phyloP scores from a whole-genome alignment of 2,797 vertebrate species.

The Tiaroga cobitis region DNA sequence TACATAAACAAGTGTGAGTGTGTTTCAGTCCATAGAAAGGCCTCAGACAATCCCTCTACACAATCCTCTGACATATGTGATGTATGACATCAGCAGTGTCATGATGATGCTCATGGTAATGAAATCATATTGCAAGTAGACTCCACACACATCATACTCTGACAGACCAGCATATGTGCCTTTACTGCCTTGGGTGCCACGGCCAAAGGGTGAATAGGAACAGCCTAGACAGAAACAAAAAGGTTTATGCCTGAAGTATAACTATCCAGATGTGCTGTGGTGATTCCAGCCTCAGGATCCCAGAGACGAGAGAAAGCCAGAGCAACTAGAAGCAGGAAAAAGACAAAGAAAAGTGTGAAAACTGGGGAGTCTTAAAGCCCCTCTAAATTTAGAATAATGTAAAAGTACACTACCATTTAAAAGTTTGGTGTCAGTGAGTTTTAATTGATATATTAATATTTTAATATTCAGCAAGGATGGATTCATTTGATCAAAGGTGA shows the following conservation, averaged over 20 bases:
- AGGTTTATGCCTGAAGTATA: not conserved
- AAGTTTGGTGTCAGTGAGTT: not conserved
- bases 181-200: not conserved
- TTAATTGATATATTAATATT: no score
- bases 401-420: not conserved
- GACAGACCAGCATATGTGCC: slow-evolving; percentile 6
- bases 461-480: not conserved
- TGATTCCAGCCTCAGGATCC: not conserved
- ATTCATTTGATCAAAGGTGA: not conserved
- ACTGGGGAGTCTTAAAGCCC: not conserved
- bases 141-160: slow-evolving; percentile 1
- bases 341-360: not conserved
- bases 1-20: slow-evolving; percentile 1
- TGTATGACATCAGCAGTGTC: slow-evolving; percentile 6
- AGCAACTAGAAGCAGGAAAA: not conserved
- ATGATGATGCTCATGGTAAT: slow-evolving; percentile 7
- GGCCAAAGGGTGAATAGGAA: not conserved
- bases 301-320: not conserved
- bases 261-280: not conserved
- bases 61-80: slow-evolving; percentile 10
- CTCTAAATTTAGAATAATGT: not conserved
- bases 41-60: not conserved
- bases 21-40: not conserved
- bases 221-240: not conserved
- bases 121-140: not conserved